Base-by-base conservation (phyloP, 1,140 invertebrate species). In the Eufriesea mexicana region DNA sequence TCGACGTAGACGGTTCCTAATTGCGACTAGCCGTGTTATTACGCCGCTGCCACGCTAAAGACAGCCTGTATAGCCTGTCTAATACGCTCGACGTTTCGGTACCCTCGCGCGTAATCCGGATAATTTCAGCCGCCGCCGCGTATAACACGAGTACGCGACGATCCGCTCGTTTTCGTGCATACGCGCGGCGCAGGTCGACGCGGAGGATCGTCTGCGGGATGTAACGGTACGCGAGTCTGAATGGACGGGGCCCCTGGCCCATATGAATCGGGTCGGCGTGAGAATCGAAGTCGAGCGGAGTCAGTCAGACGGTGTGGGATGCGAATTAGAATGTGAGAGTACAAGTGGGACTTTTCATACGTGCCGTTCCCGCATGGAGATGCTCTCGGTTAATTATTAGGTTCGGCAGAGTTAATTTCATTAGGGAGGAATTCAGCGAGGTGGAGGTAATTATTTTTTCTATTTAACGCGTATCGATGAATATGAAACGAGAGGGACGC, bases 1-100 rank as follows among this genome's bases (percentile, higher is more conserved):
- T 88, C 10, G 28, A 64, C 55, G 55, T 83, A 71, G 42, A 61
- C 59, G 51, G 49, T 79, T 83, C 51, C 83, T 88, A 87, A 88
- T 87, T 87, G 71, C 79, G 55, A 83, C 57, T 70, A 79, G 54
- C 54, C 49, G 74, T 75, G 71, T 84, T 84, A 61, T 84, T 68
- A 75, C 49, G 18, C 16, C 7, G 64, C 64, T 68, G n/a, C 66
- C 66, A n/a, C 42, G 68, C 14, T 70, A 47, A 47, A 70, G 51
- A 70, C 68, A 25, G 68, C 0, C 54, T 10, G 2, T 6, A 42
- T 45, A 12, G 61, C 54, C 35, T 35, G 1, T 35, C 35, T 49
- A 28, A 73, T 86, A 75, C 61, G 78, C 10, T 57, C 64, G 35
- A 66, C 45, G 73, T 66, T 66, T 59, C 35, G 28, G 25, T 64